These are phyloP conservation scores for Antechinus stuartii DNA, from an alignment of 2,113 vertebrate species.

Conservation along the genomic window DNA sequence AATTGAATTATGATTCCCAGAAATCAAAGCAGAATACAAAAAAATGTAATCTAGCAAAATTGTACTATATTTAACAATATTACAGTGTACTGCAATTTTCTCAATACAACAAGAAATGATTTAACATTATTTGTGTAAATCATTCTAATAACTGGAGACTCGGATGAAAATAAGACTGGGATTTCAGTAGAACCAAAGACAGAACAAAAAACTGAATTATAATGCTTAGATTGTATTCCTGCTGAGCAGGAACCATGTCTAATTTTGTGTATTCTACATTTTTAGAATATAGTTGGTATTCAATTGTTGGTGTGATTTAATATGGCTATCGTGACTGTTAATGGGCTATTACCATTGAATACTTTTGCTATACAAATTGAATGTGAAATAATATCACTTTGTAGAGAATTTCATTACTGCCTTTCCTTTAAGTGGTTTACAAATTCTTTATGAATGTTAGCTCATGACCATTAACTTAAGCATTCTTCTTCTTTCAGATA, in stretches of 20 bases:
- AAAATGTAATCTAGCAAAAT: neutral
- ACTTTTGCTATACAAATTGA: constrained; percentile 70
- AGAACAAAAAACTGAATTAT: neutral
- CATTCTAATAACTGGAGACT: constrained; percentile 45
- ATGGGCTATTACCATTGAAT: constrained; percentile 59
- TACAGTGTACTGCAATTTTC: neutral
- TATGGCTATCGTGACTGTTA: constrained; percentile 8
- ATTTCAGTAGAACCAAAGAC: neutral
- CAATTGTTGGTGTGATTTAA: constrained; percentile 55
- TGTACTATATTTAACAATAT: constrained; percentile 20
- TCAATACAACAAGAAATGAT: constrained; percentile 24
- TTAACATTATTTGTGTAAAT: neutral
- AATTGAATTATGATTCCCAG: constrained; percentile 19
- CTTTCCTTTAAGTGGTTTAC: constrained; percentile 41
- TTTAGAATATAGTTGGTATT: constrained; percentile 58
- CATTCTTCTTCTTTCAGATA: neutral
- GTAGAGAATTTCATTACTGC: constrained; percentile 65
- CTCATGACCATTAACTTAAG: neutral
- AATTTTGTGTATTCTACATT: constrained; percentile 48
- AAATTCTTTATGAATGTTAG: neutral
- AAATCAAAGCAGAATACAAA: constrained; percentile 43
- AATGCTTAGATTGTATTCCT: constrained; percentile 44
- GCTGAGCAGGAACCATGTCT: constrained; percentile 46
- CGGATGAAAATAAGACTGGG: neutral
- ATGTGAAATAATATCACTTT: constrained; percentile 65